These are phyloP conservation scores for Phymatocera aterrima DNA, from an alignment of 2,888 invertebrate genomes.

Conservation along the genomic window DNA sequence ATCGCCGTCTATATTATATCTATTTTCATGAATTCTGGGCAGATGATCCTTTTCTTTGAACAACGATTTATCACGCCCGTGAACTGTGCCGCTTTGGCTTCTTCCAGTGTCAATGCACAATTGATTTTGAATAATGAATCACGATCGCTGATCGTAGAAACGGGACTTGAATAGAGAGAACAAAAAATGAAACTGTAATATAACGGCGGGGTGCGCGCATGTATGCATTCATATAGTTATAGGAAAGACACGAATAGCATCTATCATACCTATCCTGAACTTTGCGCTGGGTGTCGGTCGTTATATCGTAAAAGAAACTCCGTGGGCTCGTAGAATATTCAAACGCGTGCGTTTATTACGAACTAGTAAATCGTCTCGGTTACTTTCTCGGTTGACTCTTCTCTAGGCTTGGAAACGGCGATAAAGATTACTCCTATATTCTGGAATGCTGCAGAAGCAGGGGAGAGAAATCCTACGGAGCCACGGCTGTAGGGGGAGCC, in stretches of 20 bases:
- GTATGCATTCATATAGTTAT: too few relatives aligned
- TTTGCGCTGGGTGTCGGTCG: not conserved
- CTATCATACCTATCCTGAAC: not conserved
- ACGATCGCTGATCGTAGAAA: too few relatives aligned
- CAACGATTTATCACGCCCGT: too few relatives aligned
- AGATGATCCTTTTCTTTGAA: too few relatives aligned
- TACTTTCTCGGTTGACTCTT: not conserved
- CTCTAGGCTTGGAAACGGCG: not conserved
- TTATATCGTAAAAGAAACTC: slow-evolving; percentile 15
- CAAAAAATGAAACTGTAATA: too few relatives aligned
- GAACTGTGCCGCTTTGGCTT: too few relatives aligned
- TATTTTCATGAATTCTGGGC: too few relatives aligned
- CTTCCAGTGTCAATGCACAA: too few relatives aligned
- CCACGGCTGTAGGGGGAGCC: slow-evolving; percentile 4
- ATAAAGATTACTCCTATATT: slow-evolving; percentile 38
- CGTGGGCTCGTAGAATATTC: not conserved
- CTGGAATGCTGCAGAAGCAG: slow-evolving; percentile 39
- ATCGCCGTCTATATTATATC: too few relatives aligned
- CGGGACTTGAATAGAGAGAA: too few relatives aligned
- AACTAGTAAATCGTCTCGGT: slow-evolving; percentile 15
- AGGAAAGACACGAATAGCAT: not conserved
- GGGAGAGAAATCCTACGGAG: slow-evolving; percentile 4
- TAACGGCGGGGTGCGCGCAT: too few relatives aligned
- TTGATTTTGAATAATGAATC: too few relatives aligned
- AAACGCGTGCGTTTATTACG: slow-evolving; percentile 26